phyloP scores from a whole-genome alignment of 2,888 invertebrate genomes.

The Netelia melanura region DNA sequence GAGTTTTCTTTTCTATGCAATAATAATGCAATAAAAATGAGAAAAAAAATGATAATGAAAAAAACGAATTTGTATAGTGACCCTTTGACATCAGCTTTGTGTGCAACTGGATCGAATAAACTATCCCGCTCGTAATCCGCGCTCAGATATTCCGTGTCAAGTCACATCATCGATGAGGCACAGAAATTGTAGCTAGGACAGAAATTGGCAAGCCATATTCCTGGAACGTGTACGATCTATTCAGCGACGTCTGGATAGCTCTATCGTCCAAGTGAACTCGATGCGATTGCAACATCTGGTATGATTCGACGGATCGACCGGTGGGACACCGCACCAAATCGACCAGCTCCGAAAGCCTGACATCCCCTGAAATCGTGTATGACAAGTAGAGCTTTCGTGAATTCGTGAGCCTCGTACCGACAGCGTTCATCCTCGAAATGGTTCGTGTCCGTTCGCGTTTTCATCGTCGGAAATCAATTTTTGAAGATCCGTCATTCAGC shows the following conservation, averaged over 20 bases:
- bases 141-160: background rate
- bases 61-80: too few species aligned
- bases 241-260: conserved; percentile 30
- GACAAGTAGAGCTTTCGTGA: conserved; percentile 47
- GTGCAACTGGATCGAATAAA: background rate
- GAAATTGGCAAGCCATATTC: background rate
- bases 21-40: background rate
- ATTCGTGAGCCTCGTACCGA: conserved; percentile 12
- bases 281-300: conserved; percentile 65
- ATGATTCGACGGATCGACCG: conserved; percentile 54
- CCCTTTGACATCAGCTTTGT: background rate
- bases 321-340: conserved; percentile 41
- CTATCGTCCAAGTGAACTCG: conserved; percentile 24
- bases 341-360: conserved; percentile 30
- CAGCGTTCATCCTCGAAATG: conserved; percentile 14
- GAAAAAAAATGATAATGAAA: background rate
- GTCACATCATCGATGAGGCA: conserved; percentile 5
- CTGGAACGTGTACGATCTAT: conserved; percentile 1
- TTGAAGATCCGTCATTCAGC: background rate
- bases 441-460: background rate
- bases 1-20: conserved; percentile 32
- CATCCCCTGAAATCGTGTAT: conserved; percentile 52
- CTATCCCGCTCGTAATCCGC: background rate
- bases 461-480: background rate
- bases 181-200: background rate